A percentile compares a stretch with the other conserved stretches of the same genome.
phyloP scores from a whole-genome alignment of 2,797 vertebrate genomes.

The Hippopotamyrus pictus region DNA sequence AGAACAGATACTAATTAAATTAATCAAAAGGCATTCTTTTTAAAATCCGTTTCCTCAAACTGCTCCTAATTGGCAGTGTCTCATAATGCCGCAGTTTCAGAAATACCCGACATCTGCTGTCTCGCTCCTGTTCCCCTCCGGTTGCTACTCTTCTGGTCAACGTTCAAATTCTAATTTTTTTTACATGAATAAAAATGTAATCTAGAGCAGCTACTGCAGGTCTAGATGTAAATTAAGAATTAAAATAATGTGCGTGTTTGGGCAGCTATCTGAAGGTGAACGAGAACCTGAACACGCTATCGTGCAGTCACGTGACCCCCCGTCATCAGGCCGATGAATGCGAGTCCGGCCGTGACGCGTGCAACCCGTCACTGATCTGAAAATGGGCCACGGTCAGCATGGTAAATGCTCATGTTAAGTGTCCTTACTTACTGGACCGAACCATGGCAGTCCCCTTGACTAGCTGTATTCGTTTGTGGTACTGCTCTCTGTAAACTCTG shows the following conservation, averaged over 20 bases:
- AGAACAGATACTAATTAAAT: conserved; percentile 57
- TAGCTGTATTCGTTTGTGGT: not conserved
- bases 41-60: conserved; percentile 56
- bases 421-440: not conserved
- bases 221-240: conserved; percentile 12
- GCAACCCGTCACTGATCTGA: not conserved
- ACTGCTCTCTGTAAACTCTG: not conserved
- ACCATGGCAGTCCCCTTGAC: not conserved
- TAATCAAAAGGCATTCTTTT: conserved; percentile 64
- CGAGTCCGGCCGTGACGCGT: not conserved
- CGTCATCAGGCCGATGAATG: not conserved
- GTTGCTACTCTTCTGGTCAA: conserved; percentile 34
- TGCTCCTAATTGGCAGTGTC: conserved; percentile 29
- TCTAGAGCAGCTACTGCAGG: conserved; percentile 1
- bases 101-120: conserved; percentile 42
- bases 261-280: not conserved
- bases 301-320: not conserved
- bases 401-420: not conserved
- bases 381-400: not conserved
- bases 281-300: not conserved
- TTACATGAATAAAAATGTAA: not conserved
- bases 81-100: conserved; percentile 24
- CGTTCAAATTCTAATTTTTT: not conserved
- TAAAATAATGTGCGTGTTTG: not conserved
- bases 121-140: conserved; percentile 29